These are phyloP conservation scores for Empidonax alnorum DNA, from an alignment of 2,113 vertebrate species.

Conservation along the genomic window DNA sequence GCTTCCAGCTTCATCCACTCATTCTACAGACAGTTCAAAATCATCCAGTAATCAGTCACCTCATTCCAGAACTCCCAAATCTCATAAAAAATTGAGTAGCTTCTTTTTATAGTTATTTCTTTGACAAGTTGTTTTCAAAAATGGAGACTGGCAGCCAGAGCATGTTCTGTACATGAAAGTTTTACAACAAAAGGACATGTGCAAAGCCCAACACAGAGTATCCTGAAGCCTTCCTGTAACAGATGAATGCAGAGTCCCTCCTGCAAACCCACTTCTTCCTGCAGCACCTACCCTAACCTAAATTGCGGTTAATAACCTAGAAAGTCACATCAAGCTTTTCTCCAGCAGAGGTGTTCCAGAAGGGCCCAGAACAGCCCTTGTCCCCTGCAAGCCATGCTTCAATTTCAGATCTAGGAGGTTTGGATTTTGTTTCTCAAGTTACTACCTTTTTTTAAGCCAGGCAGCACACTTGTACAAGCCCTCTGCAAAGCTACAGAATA, in stretches of 20 bases:
- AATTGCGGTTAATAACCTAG: neutral
- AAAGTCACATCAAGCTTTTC: neutral
- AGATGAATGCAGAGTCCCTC: neutral
- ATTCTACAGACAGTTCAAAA: neutral
- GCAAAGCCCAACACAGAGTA: neutral
- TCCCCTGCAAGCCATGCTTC: neutral
- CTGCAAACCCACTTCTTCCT: neutral
- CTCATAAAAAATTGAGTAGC: neutral
- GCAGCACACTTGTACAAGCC: neutral
- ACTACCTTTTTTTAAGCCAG: neutral
- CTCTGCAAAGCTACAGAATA: neutral
- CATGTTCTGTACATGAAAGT: neutral
- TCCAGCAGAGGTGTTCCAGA: neutral
- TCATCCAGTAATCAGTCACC: neutral
- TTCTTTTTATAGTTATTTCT: neutral
- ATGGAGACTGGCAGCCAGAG: neutral
- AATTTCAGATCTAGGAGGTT: neutral
- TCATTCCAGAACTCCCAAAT: neutral
- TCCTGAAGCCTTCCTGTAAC: neutral
- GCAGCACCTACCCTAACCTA: neutral
- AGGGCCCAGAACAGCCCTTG: neutral
- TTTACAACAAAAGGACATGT: fast-evolving
- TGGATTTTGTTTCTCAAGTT: neutral
- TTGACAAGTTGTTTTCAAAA: neutral
- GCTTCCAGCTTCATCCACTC: neutral